Conservation (phyloP, 2,113 vertebrate species). For the Tauraco erythrolophus region DNA sequence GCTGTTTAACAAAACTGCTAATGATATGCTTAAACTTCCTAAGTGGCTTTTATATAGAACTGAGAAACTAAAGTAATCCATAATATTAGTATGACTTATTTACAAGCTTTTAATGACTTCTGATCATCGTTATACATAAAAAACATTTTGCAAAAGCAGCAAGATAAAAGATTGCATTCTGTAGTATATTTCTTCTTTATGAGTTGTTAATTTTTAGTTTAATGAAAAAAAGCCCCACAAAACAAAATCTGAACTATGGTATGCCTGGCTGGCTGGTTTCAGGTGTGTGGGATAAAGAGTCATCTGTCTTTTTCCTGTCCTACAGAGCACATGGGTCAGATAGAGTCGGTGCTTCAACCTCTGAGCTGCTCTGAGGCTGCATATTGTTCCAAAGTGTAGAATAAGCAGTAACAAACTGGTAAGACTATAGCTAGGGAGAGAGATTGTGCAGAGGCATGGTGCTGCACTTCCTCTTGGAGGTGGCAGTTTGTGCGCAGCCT, state of each 20-base stretch:
- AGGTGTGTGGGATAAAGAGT: neutral
- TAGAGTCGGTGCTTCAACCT: neutral
- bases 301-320: neutral
- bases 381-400: neutral
- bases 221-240: neutral
- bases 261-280: neutral
- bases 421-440: neutral
- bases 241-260: neutral
- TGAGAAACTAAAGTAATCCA: neutral
- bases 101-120: neutral
- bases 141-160: neutral
- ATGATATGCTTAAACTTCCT: neutral
- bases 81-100: neutral
- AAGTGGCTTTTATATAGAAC: neutral
- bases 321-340: neutral
- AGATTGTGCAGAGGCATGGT: fast-evolving
- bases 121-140: neutral
- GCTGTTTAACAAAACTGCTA: neutral
- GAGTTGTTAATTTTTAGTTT: neutral
- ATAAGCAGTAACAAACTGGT: neutral
- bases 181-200: neutral
- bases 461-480: fast-evolving
- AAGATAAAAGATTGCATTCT: neutral
- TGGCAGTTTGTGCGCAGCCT: neutral
- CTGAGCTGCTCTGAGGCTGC: neutral